Base-by-base conservation (phyloP, 1,140 invertebrate genomes). In the Trichonephila clavata region DNA sequence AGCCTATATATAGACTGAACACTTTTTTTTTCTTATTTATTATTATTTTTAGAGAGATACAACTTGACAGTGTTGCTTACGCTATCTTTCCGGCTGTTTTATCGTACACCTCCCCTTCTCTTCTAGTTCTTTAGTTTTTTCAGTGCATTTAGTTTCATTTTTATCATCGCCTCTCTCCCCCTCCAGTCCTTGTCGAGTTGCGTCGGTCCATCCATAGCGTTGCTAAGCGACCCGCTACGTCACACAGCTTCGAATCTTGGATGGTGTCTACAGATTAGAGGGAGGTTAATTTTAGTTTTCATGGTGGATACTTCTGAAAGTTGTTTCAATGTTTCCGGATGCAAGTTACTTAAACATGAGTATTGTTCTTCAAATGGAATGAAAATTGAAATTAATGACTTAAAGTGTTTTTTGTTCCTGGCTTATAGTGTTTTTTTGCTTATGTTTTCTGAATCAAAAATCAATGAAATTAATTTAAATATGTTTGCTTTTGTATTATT, bases 11-110 rank as follows among this genome's bases (percentile, higher is more conserved):
- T 84, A 84, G 81, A 84, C 81, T n/a, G n/a, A 59, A 59, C 1
- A 50, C 50, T 83, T 84, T 84, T 57, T 59, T 21, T 84, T 63
- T 77, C 16, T 71, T 32, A 71, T 71, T 71, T 77, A 18, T 32
- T 77, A 32, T 77, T 77, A 77, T 77, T 77, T 77, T 77, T 77
- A 77, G 71, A 77, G 27, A 27, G 27, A 77, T 77, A 77, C 71
- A 77, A 77, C 14, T 77, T 77, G 71, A 77, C 71, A 39, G 71
- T 18, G 27, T 77, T 77, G 71, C 71, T 77, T 77, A 77, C 71
- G 24, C 27, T 77, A 77, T 77, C 71, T 77, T 77, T 77, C 71
- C 5, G 27, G 71, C 71, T 32, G 27, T 77, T 77, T 32, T 77
- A 77, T 77, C 71, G 71, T 24, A 24, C n/a, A 14, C 27, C 71